These are phyloP conservation scores for Dicyrtoma fusca DNA, from an alignment of 2,888 invertebrate genomes.

Conservation along the genomic window DNA sequence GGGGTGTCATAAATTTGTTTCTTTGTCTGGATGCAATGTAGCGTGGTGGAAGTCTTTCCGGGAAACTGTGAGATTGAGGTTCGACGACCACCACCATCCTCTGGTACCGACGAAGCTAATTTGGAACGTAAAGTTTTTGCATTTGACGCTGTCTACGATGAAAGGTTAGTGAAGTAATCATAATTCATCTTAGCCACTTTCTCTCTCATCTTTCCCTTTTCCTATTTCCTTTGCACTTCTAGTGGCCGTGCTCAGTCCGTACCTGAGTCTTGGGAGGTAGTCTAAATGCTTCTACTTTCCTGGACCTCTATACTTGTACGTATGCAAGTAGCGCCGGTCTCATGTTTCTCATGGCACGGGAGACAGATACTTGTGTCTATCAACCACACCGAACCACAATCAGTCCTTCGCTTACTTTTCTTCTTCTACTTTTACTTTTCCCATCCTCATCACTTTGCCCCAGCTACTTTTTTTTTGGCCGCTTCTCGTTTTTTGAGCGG, in stretches of 20 bases:
- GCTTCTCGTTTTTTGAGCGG: no score
- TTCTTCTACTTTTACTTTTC: no score
- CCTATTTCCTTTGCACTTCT: background rate
- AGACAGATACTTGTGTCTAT: no score
- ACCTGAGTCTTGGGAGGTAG: no score
- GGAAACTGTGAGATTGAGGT: conserved; percentile 90
- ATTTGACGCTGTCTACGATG: conserved; percentile 96
- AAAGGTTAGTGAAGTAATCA: conserved; percentile 64
- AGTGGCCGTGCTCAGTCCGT: background rate
- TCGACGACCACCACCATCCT: conserved; percentile 69
- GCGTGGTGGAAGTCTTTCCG: conserved; percentile 79
- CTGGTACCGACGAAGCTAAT: conserved; percentile 42
- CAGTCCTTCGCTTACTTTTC: no score
- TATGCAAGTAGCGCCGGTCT: no score
- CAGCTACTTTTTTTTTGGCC: no score
- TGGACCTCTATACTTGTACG: no score
- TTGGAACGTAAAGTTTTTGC: conserved; percentile 78
- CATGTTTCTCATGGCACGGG: no score
- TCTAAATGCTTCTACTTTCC: no score
- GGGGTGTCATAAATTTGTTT: conserved; percentile 35
- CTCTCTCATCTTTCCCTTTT: conserved; percentile 12
- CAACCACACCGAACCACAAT: no score
- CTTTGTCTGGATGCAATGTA: conserved; percentile 58
- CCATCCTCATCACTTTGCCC: no score
- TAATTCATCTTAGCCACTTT: conserved; percentile 7